phyloP scores from a whole-genome alignment of 2,113 vertebrate species.

The Excalfactoria chinensis region DNA sequence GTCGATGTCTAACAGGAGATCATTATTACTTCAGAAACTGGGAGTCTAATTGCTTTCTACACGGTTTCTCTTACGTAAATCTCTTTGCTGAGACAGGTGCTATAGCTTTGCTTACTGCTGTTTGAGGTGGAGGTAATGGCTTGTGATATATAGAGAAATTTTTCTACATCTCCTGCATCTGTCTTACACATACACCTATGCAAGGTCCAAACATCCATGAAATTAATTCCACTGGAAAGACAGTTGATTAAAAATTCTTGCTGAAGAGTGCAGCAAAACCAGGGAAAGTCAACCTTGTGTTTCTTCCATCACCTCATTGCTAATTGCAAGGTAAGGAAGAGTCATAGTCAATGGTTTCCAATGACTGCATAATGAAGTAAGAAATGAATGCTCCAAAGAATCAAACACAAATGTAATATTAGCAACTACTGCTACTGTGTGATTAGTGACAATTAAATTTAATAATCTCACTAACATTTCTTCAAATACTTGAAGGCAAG shows the following conservation, averaged over 20 bases:
- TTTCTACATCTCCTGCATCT: not conserved
- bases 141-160: not conserved
- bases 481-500: accelerated
- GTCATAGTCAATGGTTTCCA: not conserved
- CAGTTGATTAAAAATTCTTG: not conserved
- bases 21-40: not conserved
- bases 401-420: not conserved
- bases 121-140: not conserved
- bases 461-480: not conserved
- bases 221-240: not conserved
- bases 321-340: not conserved
- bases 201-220: not conserved
- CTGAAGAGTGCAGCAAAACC: not conserved
- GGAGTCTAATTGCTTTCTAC: not conserved
- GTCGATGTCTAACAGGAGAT: not conserved
- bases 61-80: not conserved
- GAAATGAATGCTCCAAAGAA: not conserved
- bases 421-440: not conserved
- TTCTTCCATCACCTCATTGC: not conserved
- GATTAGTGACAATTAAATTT: not conserved
- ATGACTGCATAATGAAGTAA: not conserved
- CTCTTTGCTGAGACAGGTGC: not conserved
- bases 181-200: not conserved
- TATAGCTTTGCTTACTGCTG: not conserved
- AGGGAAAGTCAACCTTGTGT: not conserved